Conservation (phyloP, 2,888 invertebrate species). For the Neoaliturus tenellus region DNA sequence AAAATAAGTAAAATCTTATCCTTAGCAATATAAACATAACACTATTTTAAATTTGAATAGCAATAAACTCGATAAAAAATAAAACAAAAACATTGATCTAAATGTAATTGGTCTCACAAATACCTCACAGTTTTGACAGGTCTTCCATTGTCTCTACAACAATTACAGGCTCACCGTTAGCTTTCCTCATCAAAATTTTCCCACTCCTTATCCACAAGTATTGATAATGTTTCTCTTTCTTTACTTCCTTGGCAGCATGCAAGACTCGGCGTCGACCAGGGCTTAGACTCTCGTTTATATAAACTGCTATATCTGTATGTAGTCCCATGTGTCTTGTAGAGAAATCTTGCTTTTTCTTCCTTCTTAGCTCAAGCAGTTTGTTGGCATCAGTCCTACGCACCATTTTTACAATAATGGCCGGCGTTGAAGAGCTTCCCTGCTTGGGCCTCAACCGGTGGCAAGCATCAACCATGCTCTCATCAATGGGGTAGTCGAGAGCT, state of each 20-base stretch:
- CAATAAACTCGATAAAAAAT: background rate
- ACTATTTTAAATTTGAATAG: background rate
- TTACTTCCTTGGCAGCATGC: background rate
- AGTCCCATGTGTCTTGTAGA: background rate
- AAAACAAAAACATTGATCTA: background rate
- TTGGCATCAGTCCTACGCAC: background rate
- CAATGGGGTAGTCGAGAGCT: background rate
- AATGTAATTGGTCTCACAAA: background rate
- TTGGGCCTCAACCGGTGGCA: conserved; percentile 4
- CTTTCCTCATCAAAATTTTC: conserved; percentile 48
- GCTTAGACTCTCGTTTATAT: conserved; percentile 43
- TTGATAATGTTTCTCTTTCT: conserved; percentile 11
- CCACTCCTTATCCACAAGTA: conserved; percentile 43
- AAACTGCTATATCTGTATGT: background rate
- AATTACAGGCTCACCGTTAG: background rate
- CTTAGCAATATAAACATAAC: too few relatives aligned
- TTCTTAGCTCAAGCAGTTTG: background rate
- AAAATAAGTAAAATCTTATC: too few relatives aligned
- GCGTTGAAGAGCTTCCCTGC: background rate
- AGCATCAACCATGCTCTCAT: conserved; percentile 5
- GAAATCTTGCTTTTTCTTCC: background rate
- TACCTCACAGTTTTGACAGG: too few relatives aligned
- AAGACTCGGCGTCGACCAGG: conserved; percentile 5
- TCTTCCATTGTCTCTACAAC: background rate
- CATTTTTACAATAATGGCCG: conserved; percentile 28